Percentiles rank a stretch among this genome's conserved stretches.
Evolutionary conservation across 2,797 vertebrate genomes (phyloP).

Genomic region (Poecile montanus): DNA sequence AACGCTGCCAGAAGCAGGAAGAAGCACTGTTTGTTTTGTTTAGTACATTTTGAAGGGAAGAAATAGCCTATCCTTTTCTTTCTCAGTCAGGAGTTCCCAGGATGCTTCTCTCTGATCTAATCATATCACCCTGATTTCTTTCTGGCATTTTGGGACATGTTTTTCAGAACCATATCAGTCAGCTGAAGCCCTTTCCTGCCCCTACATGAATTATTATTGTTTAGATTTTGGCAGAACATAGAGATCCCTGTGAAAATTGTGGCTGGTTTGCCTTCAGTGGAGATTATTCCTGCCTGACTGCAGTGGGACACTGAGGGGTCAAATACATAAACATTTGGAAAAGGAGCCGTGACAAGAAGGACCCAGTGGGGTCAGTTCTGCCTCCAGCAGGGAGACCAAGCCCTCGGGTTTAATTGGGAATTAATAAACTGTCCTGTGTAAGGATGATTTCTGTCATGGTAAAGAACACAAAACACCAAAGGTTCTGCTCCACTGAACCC

Average conservation of each 20-base stretch:
- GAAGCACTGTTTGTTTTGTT: slow-evolving; percentile 3
- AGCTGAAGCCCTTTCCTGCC: slow-evolving; percentile 11
- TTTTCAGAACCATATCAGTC: not conserved
- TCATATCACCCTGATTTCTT: not conserved
- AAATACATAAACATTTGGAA: not conserved
- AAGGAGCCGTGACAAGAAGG: not conserved
- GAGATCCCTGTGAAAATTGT: not conserved
- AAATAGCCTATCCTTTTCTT: not conserved
- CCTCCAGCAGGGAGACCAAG: not conserved
- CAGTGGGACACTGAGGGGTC: not conserved
- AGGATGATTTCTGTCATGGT: not conserved
- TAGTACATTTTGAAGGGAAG: not conserved
- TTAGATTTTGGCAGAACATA: slow-evolving; percentile 2
- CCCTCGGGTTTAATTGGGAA: not conserved
- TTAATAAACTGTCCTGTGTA: not conserved
- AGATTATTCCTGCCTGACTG: not conserved
- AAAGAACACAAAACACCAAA: not conserved
- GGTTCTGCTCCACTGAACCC: not conserved
- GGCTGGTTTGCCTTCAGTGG: not conserved
- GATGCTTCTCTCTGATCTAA: not conserved
- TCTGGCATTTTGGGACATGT: not conserved
- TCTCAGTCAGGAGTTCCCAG: not conserved
- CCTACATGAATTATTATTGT: not conserved
- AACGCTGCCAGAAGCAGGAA: slow-evolving; percentile 7
- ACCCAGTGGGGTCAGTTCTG: not conserved